Base-by-base conservation (phyloP, 2,113 vertebrate species). In the Ailurus styani region DNA sequence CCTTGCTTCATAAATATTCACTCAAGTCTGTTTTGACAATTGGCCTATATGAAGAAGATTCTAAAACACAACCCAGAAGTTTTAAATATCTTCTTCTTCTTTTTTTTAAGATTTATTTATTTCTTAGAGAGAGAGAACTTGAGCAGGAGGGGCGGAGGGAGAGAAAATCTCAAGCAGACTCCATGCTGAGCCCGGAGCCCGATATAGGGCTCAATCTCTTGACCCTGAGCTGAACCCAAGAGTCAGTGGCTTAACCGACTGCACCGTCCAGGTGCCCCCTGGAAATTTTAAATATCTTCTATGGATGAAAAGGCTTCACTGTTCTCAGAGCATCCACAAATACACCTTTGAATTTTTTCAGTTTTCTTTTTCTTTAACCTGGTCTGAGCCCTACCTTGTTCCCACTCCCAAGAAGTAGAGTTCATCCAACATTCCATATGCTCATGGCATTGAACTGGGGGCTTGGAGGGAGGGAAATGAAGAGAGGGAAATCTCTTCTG, bases 1-100 rank as follows among this genome's bases (percentile, higher is more conserved):
- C 66, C 6, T 72, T 37, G 55, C 14, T 93, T 94, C 81, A 89
- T 95, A 93, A 95, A 86, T 93, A 93, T 66, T 95, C 78, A 85
- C 52, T 84, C 42, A n/a, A 50, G 57, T 4, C 1, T 29, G 34
- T 79, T 82, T 84, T 93, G 86, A 96, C 47, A 70, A 70, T 64
- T 45, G n/a, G 25, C 42, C 68, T n/a, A 2, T 90, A 37, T 79
- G 60, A 92, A 81, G 47, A 91, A 90, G 54, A 73, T 75, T 55
- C 47, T 70, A 90, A 66, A 92, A 85, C 42, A 45, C 23, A 87
- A 40, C 20, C 52, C 75, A 17, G 17, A 96, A 79, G 15, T 45
- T 87, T 73, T 42, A 23, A 95, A 87, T 93, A 1, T 20, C 17
- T 68, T 10, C 34, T 34, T 1, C 14, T 34, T 7, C 29, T 66